Base-by-base conservation (phyloP, 2,888 invertebrate species). In the Drosophila ustulata region DNA sequence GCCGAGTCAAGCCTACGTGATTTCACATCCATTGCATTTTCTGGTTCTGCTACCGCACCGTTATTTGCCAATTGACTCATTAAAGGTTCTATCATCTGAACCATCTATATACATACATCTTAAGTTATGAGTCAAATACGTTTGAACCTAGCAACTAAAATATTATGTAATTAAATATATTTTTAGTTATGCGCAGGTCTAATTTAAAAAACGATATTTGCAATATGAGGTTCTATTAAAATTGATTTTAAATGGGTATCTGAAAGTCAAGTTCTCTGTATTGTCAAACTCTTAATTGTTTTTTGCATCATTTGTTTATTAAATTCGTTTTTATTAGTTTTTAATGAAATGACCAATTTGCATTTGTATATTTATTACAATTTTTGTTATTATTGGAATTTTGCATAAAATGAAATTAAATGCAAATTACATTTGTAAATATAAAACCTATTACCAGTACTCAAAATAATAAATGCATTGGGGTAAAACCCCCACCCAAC, bases 351-450 rank as follows among this genome's bases (percentile, higher is more conserved):
- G 52, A 39, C 43, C 45, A 56, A 66, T 72, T 57, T 56, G 56
- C 51, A 64, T 46, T 67, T 47, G 46, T 26, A n/a, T 45, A 66
- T 62, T 75, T 57, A 56, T 78, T 73, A 47, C 63, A 72, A 72
- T 66, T 59, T 43, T 63, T 52, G 62, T 62, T 50, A 26, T 68
- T 66, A 52, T 62, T 52, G 51, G 18, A 67, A 50, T 74, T 78
- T 72, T 66, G 65, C 70, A 80, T 74, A 64, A 53, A 66, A 49
- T 63, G 43, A 77, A 72, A 79, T 78, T 70, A 74, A 78, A 82
- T 75, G 74, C 74, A 82, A 79, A 79, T 84, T 81, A 71, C 57
- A 55, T 64, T 23, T 23, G 61, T 57, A 74, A 67, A 68, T 41
- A 66, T 45, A 53, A 52, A 26, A 55, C 43, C 51, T 47, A 34